phyloP scores from a whole-genome alignment of 2,888 invertebrate species.

The Pyralis farinalis region DNA sequence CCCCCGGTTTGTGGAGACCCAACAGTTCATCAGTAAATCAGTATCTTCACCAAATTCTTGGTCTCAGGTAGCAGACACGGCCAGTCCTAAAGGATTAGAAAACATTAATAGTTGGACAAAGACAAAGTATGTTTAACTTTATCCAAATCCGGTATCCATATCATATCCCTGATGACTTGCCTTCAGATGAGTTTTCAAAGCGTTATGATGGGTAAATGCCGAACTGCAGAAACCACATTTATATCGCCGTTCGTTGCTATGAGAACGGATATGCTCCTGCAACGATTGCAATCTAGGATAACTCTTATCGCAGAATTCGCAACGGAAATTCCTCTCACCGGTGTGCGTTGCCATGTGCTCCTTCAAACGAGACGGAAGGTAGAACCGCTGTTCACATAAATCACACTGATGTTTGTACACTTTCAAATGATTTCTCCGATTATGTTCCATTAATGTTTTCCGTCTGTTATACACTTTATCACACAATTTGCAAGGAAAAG shows the following conservation, averaged over 20 bases:
- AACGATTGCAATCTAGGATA: conserved; percentile 58
- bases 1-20: no score
- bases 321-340: conserved; percentile 62
- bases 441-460: conserved; percentile 62
- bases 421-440: conserved; percentile 55
- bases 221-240: conserved; percentile 73
- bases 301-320: conserved; percentile 64
- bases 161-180: conserved; percentile 53
- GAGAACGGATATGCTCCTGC: conserved; percentile 80
- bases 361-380: conserved; percentile 58
- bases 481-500: conserved; percentile 60
- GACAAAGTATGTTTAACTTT: no score
- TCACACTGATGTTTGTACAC: conserved; percentile 74
- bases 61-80: no score
- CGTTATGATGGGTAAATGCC: conserved; percentile 78
- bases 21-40: no score
- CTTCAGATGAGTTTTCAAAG: conserved; percentile 80
- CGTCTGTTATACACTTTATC: conserved; percentile 61
- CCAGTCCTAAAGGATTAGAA: no score
- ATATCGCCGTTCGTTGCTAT: conserved; percentile 75
- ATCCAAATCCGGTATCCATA: conserved; percentile 23
- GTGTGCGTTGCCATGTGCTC: conserved; percentile 71
- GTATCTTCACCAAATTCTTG: no score
- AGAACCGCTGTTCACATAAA: conserved; percentile 75
- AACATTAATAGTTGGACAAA: no score